These are phyloP conservation scores for Holothuria scabra DNA, from an alignment of 53 echinoderm and acorn worm species.

Conservation along the genomic window DNA sequence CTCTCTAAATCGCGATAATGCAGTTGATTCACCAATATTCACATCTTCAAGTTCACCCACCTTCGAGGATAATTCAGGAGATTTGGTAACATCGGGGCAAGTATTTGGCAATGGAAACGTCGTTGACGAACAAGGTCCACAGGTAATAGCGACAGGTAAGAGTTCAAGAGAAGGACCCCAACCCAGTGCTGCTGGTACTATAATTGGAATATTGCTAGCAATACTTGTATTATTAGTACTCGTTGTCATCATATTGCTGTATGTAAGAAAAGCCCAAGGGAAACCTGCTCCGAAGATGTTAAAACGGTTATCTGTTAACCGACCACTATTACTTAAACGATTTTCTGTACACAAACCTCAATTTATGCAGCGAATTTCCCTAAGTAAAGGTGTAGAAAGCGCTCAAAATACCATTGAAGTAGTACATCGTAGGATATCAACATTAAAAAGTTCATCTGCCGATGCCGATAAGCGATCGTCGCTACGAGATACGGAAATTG, in stretches of 20 bases:
- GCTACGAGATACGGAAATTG: conserved; percentile 67
- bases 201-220: conserved; percentile 20
- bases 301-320: conserved; percentile 22
- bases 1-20: too few relatives aligned
- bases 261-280: conserved; percentile 5
- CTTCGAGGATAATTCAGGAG: too few relatives aligned
- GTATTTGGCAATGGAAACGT: too few relatives aligned
- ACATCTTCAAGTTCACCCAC: too few relatives aligned
- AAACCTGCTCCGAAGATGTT: conserved; percentile 13
- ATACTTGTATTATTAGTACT: conserved; percentile 12
- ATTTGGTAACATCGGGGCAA: too few relatives aligned
- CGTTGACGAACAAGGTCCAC: not conserved
- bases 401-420: conserved; percentile 6
- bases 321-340: conserved; percentile 1
- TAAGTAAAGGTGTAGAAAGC: conserved; percentile 18
- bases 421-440: conserved; percentile 22
- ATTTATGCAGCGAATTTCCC: not conserved
- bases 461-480: conserved; percentile 29
- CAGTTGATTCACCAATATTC: too few relatives aligned
- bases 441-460: not conserved
- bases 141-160: not conserved
- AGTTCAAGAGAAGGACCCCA: not conserved
- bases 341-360: conserved; percentile 17
- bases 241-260: not conserved
- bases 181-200: not conserved